A percentile compares a stretch with the other conserved stretches of the same genome.
These are phyloP conservation scores for Cervus canadensis DNA, from an alignment of 2,113 vertebrate genomes.

Conservation along the genomic window DNA sequence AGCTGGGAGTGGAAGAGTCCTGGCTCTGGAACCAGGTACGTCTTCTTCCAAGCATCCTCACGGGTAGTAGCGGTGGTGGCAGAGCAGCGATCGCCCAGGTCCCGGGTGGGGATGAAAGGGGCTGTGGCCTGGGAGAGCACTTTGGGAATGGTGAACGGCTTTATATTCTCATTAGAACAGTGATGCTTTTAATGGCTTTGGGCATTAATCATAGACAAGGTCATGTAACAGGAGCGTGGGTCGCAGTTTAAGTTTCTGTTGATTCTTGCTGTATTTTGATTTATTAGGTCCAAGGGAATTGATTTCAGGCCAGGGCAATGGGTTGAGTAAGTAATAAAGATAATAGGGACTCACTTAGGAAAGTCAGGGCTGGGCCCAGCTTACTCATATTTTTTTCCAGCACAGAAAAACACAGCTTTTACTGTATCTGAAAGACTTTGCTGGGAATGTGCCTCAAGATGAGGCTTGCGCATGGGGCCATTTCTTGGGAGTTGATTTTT, in stretches of 20 bases:
- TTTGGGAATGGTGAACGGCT: neutral
- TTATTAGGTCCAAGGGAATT: neutral
- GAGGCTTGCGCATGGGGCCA: neutral
- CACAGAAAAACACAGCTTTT: neutral
- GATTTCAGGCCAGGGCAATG: neutral
- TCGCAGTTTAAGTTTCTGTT: conserved; percentile 17
- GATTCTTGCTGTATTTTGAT: conserved; percentile 38
- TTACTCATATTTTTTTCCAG: neutral
- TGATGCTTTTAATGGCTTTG: conserved; percentile 12
- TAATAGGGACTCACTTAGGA: conserved; percentile 3
- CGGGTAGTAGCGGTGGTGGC: neutral
- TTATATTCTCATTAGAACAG: neutral
- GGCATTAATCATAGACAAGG: neutral
- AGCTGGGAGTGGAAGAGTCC: neutral
- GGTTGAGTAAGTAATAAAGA: conserved; percentile 8
- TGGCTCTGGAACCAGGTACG: neutral
- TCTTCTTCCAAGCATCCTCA: neutral
- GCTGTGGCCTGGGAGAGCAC: neutral
- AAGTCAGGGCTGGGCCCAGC: neutral
- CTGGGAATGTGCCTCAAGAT: neutral
- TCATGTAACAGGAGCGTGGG: neutral
- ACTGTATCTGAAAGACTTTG: neutral
- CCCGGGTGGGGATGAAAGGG: neutral
- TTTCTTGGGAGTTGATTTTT: neutral
- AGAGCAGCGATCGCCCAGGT: neutral